Evolutionary conservation across 64 coral and sea anemone species (phyloP).

Genomic region (Pachyseris speciosa): DNA sequence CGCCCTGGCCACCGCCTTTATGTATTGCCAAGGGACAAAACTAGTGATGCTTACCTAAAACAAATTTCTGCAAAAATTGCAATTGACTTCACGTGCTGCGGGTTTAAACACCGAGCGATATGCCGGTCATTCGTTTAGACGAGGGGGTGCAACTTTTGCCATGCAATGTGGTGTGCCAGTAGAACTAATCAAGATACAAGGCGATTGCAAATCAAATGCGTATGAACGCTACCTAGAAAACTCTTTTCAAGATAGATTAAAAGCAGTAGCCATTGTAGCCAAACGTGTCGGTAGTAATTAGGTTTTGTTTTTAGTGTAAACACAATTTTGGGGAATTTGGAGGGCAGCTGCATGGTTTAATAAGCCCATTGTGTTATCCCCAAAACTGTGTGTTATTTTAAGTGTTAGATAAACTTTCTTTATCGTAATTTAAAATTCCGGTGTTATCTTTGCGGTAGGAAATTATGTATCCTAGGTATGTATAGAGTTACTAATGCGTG

Average conservation of each 20-base stretch:
- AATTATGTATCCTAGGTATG: too few relatives aligned
- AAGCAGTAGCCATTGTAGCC: neutral
- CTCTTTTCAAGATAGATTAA: neutral
- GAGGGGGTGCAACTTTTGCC: constrained; percentile 1
- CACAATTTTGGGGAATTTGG: neutral
- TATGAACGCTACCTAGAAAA: neutral
- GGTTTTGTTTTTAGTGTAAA: neutral
- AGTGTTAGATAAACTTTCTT: constrained; percentile 3
- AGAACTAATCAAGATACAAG: constrained; percentile 1
- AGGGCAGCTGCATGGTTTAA: neutral
- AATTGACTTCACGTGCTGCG: neutral
- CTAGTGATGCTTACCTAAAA: neutral
- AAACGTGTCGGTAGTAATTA: neutral
- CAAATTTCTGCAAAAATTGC: neutral
- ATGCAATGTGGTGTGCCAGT: neutral
- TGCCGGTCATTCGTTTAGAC: constrained; percentile 34
- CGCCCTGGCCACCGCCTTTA: neutral
- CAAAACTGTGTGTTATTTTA: neutral
- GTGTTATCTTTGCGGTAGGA: too few relatives aligned
- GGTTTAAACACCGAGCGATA: neutral
- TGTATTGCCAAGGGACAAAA: neutral
- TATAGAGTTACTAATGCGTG: too few relatives aligned
- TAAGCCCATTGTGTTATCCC: neutral
- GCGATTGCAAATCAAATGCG: constrained; percentile 46
- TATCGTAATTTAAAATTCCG: too few relatives aligned